Conservation (phyloP, 2,113 vertebrate genomes). For the Syrrhaptes paradoxus region DNA sequence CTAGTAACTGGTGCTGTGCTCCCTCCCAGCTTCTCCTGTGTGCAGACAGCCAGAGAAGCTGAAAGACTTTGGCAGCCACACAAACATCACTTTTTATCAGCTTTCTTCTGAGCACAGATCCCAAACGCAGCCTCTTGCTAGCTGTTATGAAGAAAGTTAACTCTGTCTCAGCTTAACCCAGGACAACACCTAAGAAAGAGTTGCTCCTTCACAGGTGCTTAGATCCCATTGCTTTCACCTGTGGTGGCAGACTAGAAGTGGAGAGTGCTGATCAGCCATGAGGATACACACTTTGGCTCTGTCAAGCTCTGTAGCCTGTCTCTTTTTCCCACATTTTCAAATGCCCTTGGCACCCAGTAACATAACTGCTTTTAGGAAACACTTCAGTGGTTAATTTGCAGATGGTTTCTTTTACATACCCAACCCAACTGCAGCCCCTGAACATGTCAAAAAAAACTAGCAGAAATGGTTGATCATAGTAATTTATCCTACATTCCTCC, state of each 20-base stretch:
- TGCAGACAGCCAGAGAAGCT: too few relatives aligned
- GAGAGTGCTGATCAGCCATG: background rate
- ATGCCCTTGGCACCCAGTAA: background rate
- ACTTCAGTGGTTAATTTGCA: background rate
- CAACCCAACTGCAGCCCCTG: background rate
- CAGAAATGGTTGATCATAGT: background rate
- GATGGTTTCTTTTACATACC: background rate
- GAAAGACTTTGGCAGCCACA: too few relatives aligned
- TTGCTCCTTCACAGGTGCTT: background rate
- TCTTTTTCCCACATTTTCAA: background rate
- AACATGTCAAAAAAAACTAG: background rate
- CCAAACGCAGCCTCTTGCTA: too few relatives aligned
- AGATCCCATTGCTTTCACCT: background rate
- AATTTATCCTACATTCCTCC: background rate
- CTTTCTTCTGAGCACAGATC: too few relatives aligned
- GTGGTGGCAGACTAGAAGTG: background rate
- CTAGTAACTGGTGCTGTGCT: too few relatives aligned
- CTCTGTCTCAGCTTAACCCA: too few relatives aligned
- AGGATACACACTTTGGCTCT: background rate
- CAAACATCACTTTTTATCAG: too few relatives aligned
- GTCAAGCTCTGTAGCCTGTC: background rate
- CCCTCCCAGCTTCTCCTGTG: too few relatives aligned
- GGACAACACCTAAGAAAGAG: background rate
- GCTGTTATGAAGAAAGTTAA: too few relatives aligned
- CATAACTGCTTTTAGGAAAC: background rate